phyloP scores from a whole-genome alignment of 2,113 vertebrate genomes.

The Odontesthes bonariensis region DNA sequence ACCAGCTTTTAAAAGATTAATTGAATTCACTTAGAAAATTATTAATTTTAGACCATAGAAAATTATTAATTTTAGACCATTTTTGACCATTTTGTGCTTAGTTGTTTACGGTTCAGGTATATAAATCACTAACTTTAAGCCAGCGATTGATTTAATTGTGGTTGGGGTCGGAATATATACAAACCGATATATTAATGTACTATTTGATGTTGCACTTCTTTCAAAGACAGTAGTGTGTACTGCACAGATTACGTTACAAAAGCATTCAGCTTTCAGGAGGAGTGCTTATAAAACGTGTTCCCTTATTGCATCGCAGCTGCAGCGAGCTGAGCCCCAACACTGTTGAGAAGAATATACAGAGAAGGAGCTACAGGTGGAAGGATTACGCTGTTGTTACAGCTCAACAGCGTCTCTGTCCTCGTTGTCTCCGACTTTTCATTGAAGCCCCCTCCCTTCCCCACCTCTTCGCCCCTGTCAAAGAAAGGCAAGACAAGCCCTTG shows the following conservation, averaged over 20 bases:
- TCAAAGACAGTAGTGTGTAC: background rate
- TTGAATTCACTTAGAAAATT: background rate
- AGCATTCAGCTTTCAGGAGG: slow-evolving; percentile 22
- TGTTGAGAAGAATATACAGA: background rate
- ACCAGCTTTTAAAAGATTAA: background rate
- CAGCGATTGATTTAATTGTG: no score
- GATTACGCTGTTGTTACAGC: slow-evolving; percentile 23
- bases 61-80: no score
- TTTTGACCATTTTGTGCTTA: no score
- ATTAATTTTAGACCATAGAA: background rate
- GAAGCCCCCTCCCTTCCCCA: slow-evolving; percentile 5
- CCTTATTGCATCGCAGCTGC: background rate
- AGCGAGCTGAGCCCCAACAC: background rate
- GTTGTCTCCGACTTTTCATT: slow-evolving; percentile 34
- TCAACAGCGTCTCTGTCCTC: slow-evolving; percentile 8
- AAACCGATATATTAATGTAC: no score
- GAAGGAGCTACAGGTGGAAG: slow-evolving; percentile 29
- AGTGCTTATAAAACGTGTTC: slow-evolving; percentile 3
- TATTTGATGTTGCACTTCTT: background rate
- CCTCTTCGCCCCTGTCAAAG: slow-evolving; percentile 48
- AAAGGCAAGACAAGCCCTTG: slow-evolving; percentile 57
- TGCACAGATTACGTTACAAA: slow-evolving; percentile 15
- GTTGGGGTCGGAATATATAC: no score
- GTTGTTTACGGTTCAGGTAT: no score
- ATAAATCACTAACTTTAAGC: no score